Percentiles rank a stretch among this genome's conserved stretches.
phyloP scores from a whole-genome alignment of 2,888 invertebrate genomes.

The Sarcophaga rosellei region DNA sequence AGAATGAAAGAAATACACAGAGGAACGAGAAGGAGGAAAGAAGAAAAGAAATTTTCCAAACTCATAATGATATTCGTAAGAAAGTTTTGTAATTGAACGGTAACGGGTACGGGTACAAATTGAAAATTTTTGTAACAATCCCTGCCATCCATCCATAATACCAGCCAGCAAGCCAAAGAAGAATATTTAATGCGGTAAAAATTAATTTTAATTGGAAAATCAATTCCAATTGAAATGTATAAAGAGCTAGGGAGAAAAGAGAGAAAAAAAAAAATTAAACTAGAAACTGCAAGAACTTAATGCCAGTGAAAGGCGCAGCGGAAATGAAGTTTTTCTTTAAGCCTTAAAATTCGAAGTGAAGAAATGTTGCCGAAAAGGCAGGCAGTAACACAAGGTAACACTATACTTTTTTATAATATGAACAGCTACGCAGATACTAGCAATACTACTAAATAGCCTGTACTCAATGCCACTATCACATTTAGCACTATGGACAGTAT shows the following conservation, averaged over 20 bases:
- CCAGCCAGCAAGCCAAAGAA: conserved; percentile 8
- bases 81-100: conserved; percentile 39
- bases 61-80: neutral
- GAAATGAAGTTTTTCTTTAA: conserved; percentile 5
- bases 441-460: too few species aligned
- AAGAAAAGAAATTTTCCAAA: neutral
- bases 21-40: neutral
- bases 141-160: neutral
- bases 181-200: conserved; percentile 60
- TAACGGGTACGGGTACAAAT: conserved; percentile 23
- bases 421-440: neutral
- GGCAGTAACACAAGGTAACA: neutral
- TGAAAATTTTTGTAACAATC: conserved; percentile 52
- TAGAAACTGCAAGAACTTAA: neutral
- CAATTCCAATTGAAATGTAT: conserved; percentile 38
- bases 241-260: neutral
- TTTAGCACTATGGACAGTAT: too few species aligned
- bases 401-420: neutral
- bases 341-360: neutral
- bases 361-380: neutral
- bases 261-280: conserved; percentile 24
- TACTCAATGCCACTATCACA: too few species aligned
- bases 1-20: neutral
- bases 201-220: conserved; percentile 60
- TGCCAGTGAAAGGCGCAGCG: conserved; percentile 15